Base-by-base conservation (phyloP, 2,888 invertebrate genomes). In the Lypha dubia region DNA sequence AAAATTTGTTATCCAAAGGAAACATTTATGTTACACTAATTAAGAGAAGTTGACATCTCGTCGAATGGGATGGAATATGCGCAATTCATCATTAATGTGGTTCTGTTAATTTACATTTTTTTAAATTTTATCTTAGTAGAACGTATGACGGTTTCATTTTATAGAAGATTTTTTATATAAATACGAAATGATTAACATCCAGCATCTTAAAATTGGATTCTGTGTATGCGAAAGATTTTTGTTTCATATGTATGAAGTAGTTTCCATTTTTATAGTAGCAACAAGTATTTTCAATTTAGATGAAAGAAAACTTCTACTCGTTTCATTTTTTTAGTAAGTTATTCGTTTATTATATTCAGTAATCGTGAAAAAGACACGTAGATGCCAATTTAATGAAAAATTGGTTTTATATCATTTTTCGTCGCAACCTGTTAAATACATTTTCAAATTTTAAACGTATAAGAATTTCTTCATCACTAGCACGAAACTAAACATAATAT, bases 31-130 rank as follows among this genome's bases (percentile, higher is more conserved):
- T 24, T 3, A 44, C 8, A 0, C 6, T 9, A 17, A 17, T 44
- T 63, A 53, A 79, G 68, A 79, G 71, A 63, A 38, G 2, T 1
- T 11, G 3, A 9, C 8, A 1, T 22, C 35, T 71, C 17, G 63
- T 56, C 71, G 53, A 71, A 32, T 53, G 44, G 13, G 0, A 15
- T 24, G 46, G 17, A 15, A 46, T 71, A 56, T 79, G 79, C 79
- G 79, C 63, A 63, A 2, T 46, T 51, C 0, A 17, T 5, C 1
- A 41, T 15, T 0, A 5, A 24, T 35, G 17, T 3, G n/a, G 1
- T 53, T 41, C 41, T 28, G 44, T 41, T 41, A 44, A 1, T 7
- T 15, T 20, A 44, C 35, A 0, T 22, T n/a, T 15, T 53, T 38
- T 28, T 5, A 24, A 24, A 1, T 68, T 3, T n/a, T 41, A n/a